A percentile compares a stretch with the other conserved stretches of the same genome.
These are phyloP conservation scores for Sicus ferrugineus DNA, from an alignment of 2,888 invertebrate genomes.

Conservation along the genomic window DNA sequence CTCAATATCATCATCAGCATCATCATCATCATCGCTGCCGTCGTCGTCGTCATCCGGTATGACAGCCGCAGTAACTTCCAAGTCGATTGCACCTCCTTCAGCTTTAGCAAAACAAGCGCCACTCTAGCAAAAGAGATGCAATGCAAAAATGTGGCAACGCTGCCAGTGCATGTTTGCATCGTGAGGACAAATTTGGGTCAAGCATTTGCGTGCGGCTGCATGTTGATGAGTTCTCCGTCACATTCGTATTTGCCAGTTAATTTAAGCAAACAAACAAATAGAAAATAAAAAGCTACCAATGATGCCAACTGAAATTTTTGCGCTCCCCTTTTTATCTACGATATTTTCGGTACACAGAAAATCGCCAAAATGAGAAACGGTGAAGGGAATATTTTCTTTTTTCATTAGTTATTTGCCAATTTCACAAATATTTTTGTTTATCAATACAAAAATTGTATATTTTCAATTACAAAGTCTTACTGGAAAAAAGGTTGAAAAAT, in stretches of 20 bases:
- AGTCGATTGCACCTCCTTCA: not conserved
- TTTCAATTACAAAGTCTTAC: too few species aligned
- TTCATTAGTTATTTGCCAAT: too few species aligned
- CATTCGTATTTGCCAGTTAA: not conserved
- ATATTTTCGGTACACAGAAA: not conserved
- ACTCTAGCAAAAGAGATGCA: not conserved
- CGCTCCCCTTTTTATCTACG: not conserved
- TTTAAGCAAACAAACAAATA: not conserved
- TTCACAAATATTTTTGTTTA: too few species aligned
- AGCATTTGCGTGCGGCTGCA: not conserved
- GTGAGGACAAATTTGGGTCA: slow-evolving; percentile 3
- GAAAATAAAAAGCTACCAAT: not conserved
- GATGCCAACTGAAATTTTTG: not conserved
- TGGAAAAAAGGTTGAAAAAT: not conserved
- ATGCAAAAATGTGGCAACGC: not conserved
- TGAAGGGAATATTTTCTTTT: too few species aligned
- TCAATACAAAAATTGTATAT: too few species aligned
- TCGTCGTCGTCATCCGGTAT: too few species aligned
- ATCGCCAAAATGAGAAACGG: too few species aligned
- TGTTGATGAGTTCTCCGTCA: not conserved
- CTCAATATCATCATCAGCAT: too few species aligned
- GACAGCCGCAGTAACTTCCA: not conserved
- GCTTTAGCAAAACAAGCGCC: not conserved
- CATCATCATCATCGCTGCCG: too few species aligned
- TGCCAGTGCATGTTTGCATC: not conserved